Base-by-base conservation (phyloP, 2,113 vertebrate genomes). In the Zeus faber region DNA sequence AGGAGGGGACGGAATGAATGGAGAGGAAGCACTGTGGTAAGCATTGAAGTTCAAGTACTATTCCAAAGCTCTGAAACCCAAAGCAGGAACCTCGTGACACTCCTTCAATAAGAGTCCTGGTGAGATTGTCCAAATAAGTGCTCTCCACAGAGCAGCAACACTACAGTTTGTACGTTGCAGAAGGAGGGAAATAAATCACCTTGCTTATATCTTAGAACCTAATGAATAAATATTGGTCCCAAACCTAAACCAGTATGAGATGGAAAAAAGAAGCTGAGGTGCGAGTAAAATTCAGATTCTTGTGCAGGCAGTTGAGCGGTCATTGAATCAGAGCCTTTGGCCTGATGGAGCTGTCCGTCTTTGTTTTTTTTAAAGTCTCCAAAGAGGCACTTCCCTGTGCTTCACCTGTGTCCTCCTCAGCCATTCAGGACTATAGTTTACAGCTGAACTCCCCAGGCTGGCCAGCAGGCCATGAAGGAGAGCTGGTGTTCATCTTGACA, bases 61-160 rank as follows among this genome's bases (percentile, higher is more conserved):
- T n/a, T n/a, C n/a, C n/a, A n/a, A n/a, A n/a, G n/a, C n/a, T n/a
- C n/a, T n/a, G n/a, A n/a, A n/a, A n/a, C n/a, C n/a, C n/a, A n/a
- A n/a, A n/a, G n/a, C n/a, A n/a, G n/a, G n/a, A n/a, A n/a, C n/a
- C n/a, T n/a, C n/a, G n/a, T n/a, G 22, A 73, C 60, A 54, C 13
- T 67, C 66, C 65, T 74, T 74, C 65, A 59, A 72, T 52, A 54
- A 62, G 76, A 82, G 79, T 4, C 33, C 33, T 13, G 14, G n/a
- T n/a, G 27, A 2, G 33, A 10, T 3, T 10, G 33, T 14, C 33
- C 10, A n/a, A n/a, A 4, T 37, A 9, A n/a, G 10, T 11, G 33
- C 10, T 1, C 33, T 37, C n/a, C 33, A 14, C 33, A 5, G 1
- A 11, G 2, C 3, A 4, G 33, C 14, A 14, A 9, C 33, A 14